Conservation (phyloP, 1,140 invertebrate genomes). For the Bombus terrestris region DNA sequence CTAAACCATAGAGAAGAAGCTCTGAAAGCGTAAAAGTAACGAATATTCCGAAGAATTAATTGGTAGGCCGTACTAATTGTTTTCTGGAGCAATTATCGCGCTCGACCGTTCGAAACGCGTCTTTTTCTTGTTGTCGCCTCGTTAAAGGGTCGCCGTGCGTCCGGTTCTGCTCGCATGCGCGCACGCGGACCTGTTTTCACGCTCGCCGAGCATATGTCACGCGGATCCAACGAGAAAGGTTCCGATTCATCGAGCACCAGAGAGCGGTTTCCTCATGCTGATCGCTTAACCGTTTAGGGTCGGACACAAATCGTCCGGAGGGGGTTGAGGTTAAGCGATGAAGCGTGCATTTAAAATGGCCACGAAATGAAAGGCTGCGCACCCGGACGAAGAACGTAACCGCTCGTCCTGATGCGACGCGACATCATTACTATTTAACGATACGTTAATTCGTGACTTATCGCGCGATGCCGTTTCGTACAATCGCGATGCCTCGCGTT, state of each 20-base stretch:
- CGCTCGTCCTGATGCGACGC: neutral
- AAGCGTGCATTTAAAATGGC: slow-evolving; percentile 50
- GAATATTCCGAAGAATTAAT: slow-evolving; percentile 18
- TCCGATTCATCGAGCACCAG: slow-evolving; percentile 61
- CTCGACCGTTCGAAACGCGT: slow-evolving; percentile 16
- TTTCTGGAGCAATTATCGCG: slow-evolving; percentile 33
- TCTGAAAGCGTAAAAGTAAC: neutral
- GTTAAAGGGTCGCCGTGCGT: slow-evolving; percentile 9
- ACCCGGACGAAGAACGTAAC: neutral
- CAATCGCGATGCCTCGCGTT: neutral
- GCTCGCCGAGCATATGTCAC: slow-evolving; percentile 64
- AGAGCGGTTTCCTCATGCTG: slow-evolving; percentile 45
- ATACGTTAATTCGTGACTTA: slow-evolving; percentile 1
- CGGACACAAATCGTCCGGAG: slow-evolving; percentile 42
- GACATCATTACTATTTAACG: slow-evolving; percentile 21
- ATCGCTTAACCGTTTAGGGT: slow-evolving; percentile 60
- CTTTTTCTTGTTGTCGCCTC: slow-evolving; percentile 21
- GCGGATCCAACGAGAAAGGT: slow-evolving; percentile 56
- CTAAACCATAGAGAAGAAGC: neutral
- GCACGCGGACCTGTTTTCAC: slow-evolving; percentile 50
- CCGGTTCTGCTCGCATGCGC: neutral
- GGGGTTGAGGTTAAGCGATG: slow-evolving; percentile 34
- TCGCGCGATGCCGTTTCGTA: neutral
- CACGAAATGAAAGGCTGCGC: neutral
- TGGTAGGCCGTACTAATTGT: slow-evolving; percentile 9